phyloP scores from a whole-genome alignment of 2,888 invertebrate genomes.

The Tetragnatha montana region DNA sequence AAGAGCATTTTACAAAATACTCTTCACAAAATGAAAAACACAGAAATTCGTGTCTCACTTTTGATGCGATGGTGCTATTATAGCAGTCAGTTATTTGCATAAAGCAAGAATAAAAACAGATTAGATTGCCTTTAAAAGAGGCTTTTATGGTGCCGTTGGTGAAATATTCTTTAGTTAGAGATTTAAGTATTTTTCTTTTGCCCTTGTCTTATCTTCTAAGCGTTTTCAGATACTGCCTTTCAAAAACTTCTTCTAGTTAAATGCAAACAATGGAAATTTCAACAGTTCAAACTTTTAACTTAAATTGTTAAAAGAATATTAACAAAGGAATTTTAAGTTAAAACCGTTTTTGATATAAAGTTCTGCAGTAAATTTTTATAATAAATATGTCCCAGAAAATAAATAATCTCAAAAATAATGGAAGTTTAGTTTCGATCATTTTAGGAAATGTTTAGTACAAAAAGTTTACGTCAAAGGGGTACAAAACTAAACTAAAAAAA shows the following conservation, averaged over 20 bases:
- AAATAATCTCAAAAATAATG: no score
- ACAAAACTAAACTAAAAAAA: no score
- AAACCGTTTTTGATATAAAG: not conserved
- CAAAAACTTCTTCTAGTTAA: no score
- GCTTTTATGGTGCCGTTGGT: slow-evolving; percentile 43
- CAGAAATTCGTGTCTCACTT: slow-evolving; percentile 25
- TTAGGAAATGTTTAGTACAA: no score
- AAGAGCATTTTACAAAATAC: slow-evolving; percentile 30
- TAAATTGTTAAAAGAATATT: not conserved
- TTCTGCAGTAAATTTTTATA: no score
- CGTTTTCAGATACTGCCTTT: not conserved
- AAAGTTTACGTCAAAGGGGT: no score
- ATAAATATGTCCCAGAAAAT: no score
- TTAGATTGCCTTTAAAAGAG: slow-evolving; percentile 42
- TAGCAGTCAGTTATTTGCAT: slow-evolving; percentile 41
- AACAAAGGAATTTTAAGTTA: not conserved
- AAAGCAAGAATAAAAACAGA: slow-evolving; percentile 39
- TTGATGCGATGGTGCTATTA: slow-evolving; percentile 26
- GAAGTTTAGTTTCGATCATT: no score
- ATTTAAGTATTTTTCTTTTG: slow-evolving; percentile 28
- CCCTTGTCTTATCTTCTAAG: not conserved
- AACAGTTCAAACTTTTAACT: not conserved
- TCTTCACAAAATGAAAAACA: slow-evolving; percentile 31
- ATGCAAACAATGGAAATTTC: no score
- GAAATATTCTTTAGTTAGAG: slow-evolving; percentile 4